Base-by-base conservation (phyloP, 1,140 invertebrate genomes). In the Drosophila sproati region DNA sequence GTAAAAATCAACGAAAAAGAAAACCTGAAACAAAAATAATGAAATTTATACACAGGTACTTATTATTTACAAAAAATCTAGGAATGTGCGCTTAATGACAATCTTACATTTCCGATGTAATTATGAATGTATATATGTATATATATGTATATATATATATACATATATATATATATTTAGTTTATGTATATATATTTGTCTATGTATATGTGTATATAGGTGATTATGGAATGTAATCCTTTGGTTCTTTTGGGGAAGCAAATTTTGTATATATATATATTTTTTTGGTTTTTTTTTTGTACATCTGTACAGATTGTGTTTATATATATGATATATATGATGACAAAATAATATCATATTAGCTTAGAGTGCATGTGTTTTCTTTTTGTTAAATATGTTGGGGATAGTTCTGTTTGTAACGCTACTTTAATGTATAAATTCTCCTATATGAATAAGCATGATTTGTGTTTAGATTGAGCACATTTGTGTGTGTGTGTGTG, bases 1-100 rank as follows among this genome's bases (percentile, higher is more conserved):
- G 68, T 70, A 64, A 48, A 20, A 20, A 20, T 20, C 20, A 20
- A 20, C 20, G 20, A 20, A 20, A 20, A 20, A 20, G 20, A 1
- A 20, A 20, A 20, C 20, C 1, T 20, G 1, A 20, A 1, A 12
- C 12, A 12, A 20, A 20, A 86, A 43, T 43, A 73, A 81, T 73
- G 48, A 67, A 69, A 55, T 69, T 63, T 86, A 67, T 69, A 69
- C 60, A 86, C 60, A 86, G 61, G 66, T 82, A 86, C 60, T 76
- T 86, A 86, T 76, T 86, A 86, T 86, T 71, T 86, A 86, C 82
- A 86, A 79, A 79, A 82, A 66, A 41, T 20, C 10, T 70, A 79
- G 54, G 71, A 72, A 73, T 86, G 71, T 73, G 71, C 68, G 60
- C 20, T 70, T 34, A 61, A 50, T 67, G 59, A 77, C 34, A 57